Conservation (phyloP, 2,888 invertebrate species). For the Torymus tubicola region DNA sequence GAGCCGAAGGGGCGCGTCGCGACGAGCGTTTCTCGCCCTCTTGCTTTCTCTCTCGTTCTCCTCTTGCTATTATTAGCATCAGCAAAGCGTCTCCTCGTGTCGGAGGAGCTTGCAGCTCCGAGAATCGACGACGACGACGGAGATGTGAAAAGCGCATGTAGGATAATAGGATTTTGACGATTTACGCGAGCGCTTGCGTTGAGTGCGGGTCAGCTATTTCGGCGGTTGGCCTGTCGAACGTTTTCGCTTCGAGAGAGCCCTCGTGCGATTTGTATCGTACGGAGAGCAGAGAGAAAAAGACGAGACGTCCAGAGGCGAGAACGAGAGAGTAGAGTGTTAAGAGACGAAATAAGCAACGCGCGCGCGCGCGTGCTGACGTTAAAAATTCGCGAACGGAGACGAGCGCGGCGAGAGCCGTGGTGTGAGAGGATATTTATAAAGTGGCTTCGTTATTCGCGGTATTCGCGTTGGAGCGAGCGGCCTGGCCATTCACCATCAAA, state of each 20-base stretch:
- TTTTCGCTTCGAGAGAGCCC: neutral
- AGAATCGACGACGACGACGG: neutral
- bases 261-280: too few species aligned
- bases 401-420: neutral
- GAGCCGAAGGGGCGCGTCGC: conserved; percentile 22
- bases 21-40: conserved; percentile 17
- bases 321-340: neutral
- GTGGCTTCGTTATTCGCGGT: conserved; percentile 39
- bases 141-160: conserved; percentile 11
- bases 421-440: conserved; percentile 40
- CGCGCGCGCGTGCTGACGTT: neutral
- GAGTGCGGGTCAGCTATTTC: conserved; percentile 1
- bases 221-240: conserved; percentile 2
- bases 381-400: conserved; percentile 45
- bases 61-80: conserved; percentile 15
- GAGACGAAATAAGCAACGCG: conserved; percentile 18
- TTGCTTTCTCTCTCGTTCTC: neutral
- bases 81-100: neutral
- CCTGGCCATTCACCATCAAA: conserved; percentile 31
- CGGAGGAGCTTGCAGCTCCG: conserved; percentile 2
- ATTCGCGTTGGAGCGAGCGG: conserved; percentile 14
- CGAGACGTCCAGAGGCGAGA: neutral
- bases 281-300: too few species aligned
- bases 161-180: conserved; percentile 22
- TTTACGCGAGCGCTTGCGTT: neutral